A percentile compares a stretch with the other conserved stretches of the same genome.
These are phyloP conservation scores for Drosophila nigritarsus DNA, from an alignment of 2,888 invertebrate genomes.

Conservation along the genomic window DNA sequence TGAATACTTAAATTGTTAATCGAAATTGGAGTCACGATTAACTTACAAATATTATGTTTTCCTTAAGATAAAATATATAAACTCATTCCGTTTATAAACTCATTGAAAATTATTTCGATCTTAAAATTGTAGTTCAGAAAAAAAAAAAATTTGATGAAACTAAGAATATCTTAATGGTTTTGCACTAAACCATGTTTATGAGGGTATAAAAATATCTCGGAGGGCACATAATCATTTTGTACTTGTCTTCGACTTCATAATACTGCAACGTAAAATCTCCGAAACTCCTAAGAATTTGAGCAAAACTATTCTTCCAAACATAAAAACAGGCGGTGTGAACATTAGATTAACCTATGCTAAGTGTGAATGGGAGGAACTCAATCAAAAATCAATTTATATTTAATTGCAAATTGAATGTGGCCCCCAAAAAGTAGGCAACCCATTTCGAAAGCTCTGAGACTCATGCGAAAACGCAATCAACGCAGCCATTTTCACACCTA, in stretches of 20 bases:
- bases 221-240: background rate
- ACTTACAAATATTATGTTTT: background rate
- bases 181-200: background rate
- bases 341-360: constrained; percentile 27
- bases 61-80: too few relatives aligned
- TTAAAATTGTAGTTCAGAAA: too few relatives aligned
- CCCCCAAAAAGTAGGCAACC: constrained; percentile 57
- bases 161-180: background rate
- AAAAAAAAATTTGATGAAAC: too few relatives aligned
- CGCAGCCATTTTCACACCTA: constrained; percentile 70
- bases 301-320: background rate
- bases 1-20: background rate
- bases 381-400: constrained; percentile 61
- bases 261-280: background rate
- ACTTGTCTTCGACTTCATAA: background rate
- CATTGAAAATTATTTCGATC: too few relatives aligned
- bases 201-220: background rate
- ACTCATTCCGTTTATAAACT: background rate
- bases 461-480: constrained; percentile 72
- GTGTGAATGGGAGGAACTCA: constrained; percentile 23
- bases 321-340: background rate
- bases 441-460: constrained; percentile 45
- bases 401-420: constrained; percentile 55
- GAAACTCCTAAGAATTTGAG: too few relatives aligned
- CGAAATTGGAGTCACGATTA: background rate